A percentile compares a stretch with the other conserved stretches of the same genome.
Evolutionary conservation across 1,140 invertebrate species (phyloP).

Genomic region (Leptopilina clavipes): DNA sequence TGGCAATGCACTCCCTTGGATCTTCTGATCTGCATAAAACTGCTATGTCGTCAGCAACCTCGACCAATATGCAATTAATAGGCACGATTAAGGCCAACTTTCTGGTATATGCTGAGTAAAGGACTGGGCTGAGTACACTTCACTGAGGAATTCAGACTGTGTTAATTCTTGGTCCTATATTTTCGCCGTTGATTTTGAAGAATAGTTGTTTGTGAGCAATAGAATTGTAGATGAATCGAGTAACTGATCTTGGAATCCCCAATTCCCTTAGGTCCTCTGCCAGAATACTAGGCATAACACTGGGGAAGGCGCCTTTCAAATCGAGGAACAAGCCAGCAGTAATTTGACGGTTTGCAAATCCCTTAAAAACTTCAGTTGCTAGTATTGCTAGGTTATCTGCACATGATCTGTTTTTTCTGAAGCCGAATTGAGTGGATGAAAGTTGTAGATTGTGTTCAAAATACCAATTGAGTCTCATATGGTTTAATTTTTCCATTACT

Average conservation of each 20-base stretch:
- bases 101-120: too few species aligned
- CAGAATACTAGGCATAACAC: neutral
- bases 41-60: too few species aligned
- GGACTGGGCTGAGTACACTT: too few species aligned
- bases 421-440: neutral
- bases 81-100: too few species aligned
- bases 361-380: neutral
- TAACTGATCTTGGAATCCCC: neutral
- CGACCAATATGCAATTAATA: too few species aligned
- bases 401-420: neutral
- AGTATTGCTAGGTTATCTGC: neutral
- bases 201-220: too few species aligned
- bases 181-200: too few species aligned
- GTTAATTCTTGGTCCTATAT: neutral
- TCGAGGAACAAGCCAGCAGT: neutral
- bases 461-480: slow-evolving; percentile 14
- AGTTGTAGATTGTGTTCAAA: neutral
- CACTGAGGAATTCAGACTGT: neutral
- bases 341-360: neutral
- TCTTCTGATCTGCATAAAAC: too few species aligned
- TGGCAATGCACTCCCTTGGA: too few species aligned
- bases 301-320: neutral
- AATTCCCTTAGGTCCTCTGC: neutral
- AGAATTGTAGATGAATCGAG: too few species aligned
- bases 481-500: slow-evolving; percentile 39